Percentiles rank a stretch among this genome's conserved stretches.
Conservation (phyloP, 2,113 vertebrate genomes). For the Lontra canadensis region DNA sequence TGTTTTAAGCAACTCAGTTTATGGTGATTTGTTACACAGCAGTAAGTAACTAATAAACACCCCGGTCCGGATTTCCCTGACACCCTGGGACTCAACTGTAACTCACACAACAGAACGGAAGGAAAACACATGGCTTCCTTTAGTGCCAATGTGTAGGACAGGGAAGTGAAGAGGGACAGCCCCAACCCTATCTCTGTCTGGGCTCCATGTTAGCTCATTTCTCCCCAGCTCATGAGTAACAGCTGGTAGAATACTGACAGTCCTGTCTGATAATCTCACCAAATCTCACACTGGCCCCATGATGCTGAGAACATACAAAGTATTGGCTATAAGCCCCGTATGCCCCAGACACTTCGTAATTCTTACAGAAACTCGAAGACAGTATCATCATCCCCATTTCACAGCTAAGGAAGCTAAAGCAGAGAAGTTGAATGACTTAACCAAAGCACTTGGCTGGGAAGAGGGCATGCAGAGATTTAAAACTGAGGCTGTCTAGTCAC, state of each 20-base stretch:
- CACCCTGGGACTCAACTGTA: neutral
- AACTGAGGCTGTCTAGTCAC: neutral
- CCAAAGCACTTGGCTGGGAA: neutral
- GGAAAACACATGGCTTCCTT: neutral
- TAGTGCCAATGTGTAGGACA: accelerated
- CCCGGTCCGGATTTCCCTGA: neutral
- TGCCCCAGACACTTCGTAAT: neutral
- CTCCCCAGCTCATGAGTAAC: neutral
- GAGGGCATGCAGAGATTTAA: neutral
- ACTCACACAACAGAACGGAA: neutral
- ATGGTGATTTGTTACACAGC: neutral
- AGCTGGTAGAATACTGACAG: neutral
- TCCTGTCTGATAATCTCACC: neutral
- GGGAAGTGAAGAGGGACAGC: neutral
- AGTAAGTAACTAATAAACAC: neutral
- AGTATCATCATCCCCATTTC: neutral
- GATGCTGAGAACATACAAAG: neutral
- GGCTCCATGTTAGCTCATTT: neutral
- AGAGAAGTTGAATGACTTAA: neutral
- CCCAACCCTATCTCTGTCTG: neutral
- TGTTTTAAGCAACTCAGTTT: too few relatives aligned
- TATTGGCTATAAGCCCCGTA: neutral
- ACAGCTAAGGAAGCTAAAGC: neutral
- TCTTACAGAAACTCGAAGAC: neutral
- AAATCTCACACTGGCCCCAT: neutral